Evolutionary conservation across 2,113 vertebrate species (phyloP), one percentile per base, ranked within the genome.

Genomic region (Lipophrys pholis): DNA sequence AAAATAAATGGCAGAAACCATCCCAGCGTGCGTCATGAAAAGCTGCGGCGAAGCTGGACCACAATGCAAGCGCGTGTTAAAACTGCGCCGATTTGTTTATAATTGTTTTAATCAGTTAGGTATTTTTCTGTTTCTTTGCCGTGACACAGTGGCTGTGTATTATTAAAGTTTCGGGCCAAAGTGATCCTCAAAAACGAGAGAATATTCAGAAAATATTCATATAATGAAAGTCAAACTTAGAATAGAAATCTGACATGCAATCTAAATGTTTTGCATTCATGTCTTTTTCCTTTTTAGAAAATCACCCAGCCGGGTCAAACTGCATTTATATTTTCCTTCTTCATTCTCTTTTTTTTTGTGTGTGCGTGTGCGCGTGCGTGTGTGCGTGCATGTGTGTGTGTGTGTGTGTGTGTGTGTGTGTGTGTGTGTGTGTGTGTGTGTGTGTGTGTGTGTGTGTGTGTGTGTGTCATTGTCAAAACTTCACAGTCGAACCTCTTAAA

Each of bases 401-500:
- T 30, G 45, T 68, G 16, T 6, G n/a, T 30, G 21, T 30, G 21
- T 30, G 21, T 4, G 21, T 30, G 21, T 30, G 45, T 68, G 16
- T 6, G n/a, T 30, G 21, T 30, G 21, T 30, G 21, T 4, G 21
- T 30, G 21, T 30, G 45, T 68, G 16, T 6, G 21, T 30, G 21
- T 30, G 21, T 4, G 21, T 30, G 21, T 30, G 45, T 68, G 16
- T 6, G n/a, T 30, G 21, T 30, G 21, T 30, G 21, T 4, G 21
- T 30, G 21, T 30, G 45, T 68, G 16, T 6, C 73, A 63, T 70
- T 65, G 73, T 79, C 73, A 71, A 72, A 83, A 77, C 82, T 69
- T 73, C 55, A 77, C 71, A 79, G 65, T 51, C 64, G 45, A 70
- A 76, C 40, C 48, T 56, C 48, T 73, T 46, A 76, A 81, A 81